Percentiles rank a stretch among this genome's conserved stretches.
Conservation (phyloP, 2,113 vertebrate species). For the Dasypus novemcinctus region DNA sequence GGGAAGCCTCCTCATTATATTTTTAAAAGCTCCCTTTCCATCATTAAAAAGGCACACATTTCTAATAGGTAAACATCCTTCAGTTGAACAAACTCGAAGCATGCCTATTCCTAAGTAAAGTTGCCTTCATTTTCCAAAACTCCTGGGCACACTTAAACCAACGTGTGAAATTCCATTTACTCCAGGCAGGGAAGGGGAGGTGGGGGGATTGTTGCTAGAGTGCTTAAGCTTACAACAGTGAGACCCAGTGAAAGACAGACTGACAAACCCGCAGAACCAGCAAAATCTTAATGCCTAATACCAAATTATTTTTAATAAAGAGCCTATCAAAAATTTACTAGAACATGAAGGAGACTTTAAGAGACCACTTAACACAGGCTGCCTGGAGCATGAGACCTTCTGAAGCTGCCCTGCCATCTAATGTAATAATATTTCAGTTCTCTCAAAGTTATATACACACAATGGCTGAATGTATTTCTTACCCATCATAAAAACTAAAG, state of each 20-base stretch:
- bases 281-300: conserved; percentile 38
- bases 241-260: conserved; percentile 40
- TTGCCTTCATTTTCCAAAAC: conserved; percentile 72
- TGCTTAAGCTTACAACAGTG: conserved; percentile 12
- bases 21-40: conserved; percentile 69
- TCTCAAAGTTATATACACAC: neutral
- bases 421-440: neutral
- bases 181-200: neutral
- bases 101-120: conserved; percentile 60
- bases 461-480: neutral
- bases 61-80: conserved; percentile 73
- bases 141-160: conserved; percentile 70
- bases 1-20: conserved; percentile 62
- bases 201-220: neutral
- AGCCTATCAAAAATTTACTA: conserved; percentile 63
- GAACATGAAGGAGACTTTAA: conserved; percentile 57
- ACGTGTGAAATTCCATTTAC: conserved; percentile 72
- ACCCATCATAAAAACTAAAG: neutral
- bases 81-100: conserved; percentile 61
- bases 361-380: conserved; percentile 46
- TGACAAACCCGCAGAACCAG: conserved; percentile 41
- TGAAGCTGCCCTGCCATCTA: neutral
- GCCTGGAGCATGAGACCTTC: neutral
- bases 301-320: conserved; percentile 67
- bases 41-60: conserved; percentile 73